Percentiles rank a stretch among this genome's conserved stretches.
Conservation (phyloP, 2,113 vertebrate species). For the Syrmaticus mikado region DNA sequence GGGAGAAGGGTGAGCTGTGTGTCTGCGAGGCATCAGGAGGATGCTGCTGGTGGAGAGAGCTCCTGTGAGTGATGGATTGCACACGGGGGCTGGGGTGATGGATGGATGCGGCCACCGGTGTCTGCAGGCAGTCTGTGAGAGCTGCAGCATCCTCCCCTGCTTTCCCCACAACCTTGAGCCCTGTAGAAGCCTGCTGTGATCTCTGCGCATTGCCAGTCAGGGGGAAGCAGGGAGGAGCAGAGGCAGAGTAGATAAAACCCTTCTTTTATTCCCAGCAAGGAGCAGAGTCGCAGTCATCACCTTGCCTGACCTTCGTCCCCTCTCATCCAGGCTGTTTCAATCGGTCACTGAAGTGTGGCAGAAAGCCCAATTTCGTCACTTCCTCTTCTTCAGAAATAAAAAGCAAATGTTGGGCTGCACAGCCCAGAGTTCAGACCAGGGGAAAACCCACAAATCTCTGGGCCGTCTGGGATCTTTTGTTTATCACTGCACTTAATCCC, state of each 20-base stretch:
- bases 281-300: neutral
- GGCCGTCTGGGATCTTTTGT: slow-evolving; percentile 48
- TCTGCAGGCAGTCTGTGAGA: slow-evolving; percentile 1
- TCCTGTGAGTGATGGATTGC: neutral
- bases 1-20: neutral
- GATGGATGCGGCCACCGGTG: neutral
- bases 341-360: neutral
- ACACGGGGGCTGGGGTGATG: neutral
- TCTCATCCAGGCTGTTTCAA: neutral
- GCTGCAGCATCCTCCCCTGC: neutral
- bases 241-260: neutral
- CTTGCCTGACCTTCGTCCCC: neutral
- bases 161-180: neutral
- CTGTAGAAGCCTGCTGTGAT: neutral
- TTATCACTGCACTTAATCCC: slow-evolving; percentile 63
- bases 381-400: slow-evolving; percentile 53
- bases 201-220: neutral
- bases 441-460: slow-evolving; percentile 71
- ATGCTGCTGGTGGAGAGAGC: neutral
- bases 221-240: neutral
- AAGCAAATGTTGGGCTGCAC: slow-evolving; percentile 46
- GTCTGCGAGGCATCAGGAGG: slow-evolving; percentile 31
- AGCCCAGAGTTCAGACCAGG: slow-evolving; percentile 52
- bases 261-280: neutral
- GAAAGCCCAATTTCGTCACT: neutral